These are phyloP conservation scores for Masnerella sp. DNA, from an alignment of 2,888 invertebrate genomes.

Conservation along the genomic window DNA sequence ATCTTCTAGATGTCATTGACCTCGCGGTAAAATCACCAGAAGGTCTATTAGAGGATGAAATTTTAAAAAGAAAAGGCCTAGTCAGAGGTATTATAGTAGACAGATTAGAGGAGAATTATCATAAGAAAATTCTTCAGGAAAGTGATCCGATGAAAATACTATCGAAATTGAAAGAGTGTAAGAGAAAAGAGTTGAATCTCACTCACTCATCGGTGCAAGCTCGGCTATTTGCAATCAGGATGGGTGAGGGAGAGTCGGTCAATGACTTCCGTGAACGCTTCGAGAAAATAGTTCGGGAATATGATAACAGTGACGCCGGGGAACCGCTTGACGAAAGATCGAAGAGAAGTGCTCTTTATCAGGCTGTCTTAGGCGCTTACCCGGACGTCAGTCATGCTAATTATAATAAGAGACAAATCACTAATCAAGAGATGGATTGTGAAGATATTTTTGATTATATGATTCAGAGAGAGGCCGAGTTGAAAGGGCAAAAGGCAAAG, in stretches of 20 bases:
- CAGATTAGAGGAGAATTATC: slow-evolving; percentile 8
- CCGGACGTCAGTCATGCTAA: not conserved
- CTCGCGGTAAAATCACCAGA: not conserved
- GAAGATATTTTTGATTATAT: not conserved
- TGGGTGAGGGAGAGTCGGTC: not conserved
- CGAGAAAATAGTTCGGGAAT: not conserved
- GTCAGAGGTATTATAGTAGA: slow-evolving; percentile 1
- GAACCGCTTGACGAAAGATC: not conserved
- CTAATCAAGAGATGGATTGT: not conserved
- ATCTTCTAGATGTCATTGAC: slow-evolving; percentile 1
- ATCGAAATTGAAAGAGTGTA: not conserved
- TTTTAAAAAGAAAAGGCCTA: not conserved
- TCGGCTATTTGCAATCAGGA: not conserved
- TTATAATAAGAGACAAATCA: not conserved
- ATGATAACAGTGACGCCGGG: slow-evolving; percentile 1
- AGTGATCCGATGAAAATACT: not conserved
- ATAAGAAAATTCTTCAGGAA: not conserved
- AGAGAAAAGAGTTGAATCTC: slow-evolving; percentile 1
- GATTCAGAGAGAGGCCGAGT: not conserved
- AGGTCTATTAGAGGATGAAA: not conserved
- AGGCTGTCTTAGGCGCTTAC: not conserved
- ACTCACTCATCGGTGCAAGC: slow-evolving; percentile 5
- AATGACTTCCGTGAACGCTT: slow-evolving; percentile 1
- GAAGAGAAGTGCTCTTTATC: slow-evolving; percentile 5
- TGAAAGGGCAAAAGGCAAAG: not conserved